A percentile compares a stretch with the other conserved stretches of the same genome.
Conservation (phyloP, 2,113 vertebrate species). For the Osmerus eperlanus region DNA sequence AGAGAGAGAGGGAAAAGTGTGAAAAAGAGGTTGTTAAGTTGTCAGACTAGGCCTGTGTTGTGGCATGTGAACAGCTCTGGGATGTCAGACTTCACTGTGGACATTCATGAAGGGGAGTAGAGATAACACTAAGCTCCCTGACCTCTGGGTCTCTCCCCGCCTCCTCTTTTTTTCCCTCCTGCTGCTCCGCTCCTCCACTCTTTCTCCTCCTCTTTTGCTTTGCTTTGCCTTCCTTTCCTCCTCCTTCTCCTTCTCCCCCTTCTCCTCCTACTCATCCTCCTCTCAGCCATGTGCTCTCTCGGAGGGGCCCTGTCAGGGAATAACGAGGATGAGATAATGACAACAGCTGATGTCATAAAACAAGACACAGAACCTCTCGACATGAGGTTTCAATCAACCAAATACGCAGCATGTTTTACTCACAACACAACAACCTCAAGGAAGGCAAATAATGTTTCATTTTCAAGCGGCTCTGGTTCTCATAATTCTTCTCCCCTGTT, state of each 20-base stretch:
- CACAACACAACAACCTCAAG: too few species aligned
- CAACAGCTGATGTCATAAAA: conserved; percentile 32
- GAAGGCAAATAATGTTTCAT: not conserved
- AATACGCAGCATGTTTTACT: too few species aligned
- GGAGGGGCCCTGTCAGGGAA: conserved; percentile 14
- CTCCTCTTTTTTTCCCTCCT: not conserved
- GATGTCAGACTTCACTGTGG: conserved; percentile 42
- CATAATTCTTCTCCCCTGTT: not conserved
- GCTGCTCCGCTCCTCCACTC: not conserved
- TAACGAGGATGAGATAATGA: conserved; percentile 45
- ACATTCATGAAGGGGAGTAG: conserved; percentile 28
- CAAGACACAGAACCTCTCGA: not conserved
- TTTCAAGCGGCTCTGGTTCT: not conserved
- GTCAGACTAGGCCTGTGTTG: conserved; percentile 17
- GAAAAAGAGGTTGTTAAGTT: conserved; percentile 2
- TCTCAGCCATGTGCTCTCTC: not conserved
- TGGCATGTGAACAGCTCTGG: conserved; percentile 29
- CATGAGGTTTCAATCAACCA: not conserved
- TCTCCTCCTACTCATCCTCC: not conserved
- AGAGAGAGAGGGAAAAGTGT: too few species aligned
- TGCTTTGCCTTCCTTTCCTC: not conserved
- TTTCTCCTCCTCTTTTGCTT: not conserved
- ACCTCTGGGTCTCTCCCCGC: conserved; percentile 34
- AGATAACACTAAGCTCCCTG: conserved; percentile 28
- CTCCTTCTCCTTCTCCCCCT: conserved; percentile 7